phyloP scores from a whole-genome alignment of 2,113 vertebrate species.

The Melanerpes formicivorus region DNA sequence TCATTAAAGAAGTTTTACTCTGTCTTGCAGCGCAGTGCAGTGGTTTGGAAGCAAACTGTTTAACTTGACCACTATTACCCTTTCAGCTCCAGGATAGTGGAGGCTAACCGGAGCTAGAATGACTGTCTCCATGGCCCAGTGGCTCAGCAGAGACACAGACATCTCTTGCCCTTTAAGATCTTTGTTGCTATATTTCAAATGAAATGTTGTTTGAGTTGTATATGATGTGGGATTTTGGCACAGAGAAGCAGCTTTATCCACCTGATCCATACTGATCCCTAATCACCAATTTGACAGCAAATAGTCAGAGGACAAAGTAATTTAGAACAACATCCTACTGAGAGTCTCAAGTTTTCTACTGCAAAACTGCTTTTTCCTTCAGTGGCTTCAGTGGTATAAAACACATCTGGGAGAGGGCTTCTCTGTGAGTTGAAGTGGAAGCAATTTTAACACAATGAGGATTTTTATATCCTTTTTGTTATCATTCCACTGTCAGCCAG shows the following conservation, averaged over 20 bases:
- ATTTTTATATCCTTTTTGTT: background rate
- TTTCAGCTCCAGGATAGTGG: background rate
- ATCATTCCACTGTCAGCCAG: background rate
- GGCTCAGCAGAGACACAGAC: background rate
- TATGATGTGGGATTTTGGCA: background rate
- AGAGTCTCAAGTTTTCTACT: background rate
- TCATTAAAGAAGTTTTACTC: background rate
- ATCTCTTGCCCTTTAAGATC: background rate
- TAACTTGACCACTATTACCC: background rate
- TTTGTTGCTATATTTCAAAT: background rate
- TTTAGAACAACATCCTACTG: background rate
- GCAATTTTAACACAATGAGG: background rate
- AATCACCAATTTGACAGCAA: background rate
- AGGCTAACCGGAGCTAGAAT: background rate
- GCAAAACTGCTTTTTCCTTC: background rate
- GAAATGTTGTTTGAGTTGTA: background rate
- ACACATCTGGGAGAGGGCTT: background rate
- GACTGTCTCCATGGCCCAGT: accelerated
- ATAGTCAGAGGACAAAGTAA: background rate
- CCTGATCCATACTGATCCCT: background rate
- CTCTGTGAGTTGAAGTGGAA: background rate
- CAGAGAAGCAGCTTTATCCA: background rate
- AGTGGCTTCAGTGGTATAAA: background rate
- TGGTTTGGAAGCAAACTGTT: background rate
- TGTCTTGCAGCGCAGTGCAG: background rate